Conservation (phyloP, 2,797 vertebrate genomes). For the Poeciliopsis gracilis region DNA sequence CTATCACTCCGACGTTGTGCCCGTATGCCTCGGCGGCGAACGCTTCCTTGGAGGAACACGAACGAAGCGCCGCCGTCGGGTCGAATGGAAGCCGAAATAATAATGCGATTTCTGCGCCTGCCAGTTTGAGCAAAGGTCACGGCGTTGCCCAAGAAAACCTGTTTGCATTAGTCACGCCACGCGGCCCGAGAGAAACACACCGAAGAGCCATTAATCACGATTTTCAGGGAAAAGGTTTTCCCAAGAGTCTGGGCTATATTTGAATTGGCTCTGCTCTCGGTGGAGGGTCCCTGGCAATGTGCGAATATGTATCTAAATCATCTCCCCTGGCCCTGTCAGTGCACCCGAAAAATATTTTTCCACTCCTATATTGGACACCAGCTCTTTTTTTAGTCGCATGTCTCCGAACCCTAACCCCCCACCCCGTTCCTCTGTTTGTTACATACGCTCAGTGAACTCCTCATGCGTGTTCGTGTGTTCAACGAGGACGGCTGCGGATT, state of each 20-base stretch:
- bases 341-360: conserved; percentile 41
- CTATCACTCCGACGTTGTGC: neutral
- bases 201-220: conserved; percentile 64
- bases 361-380: conserved; percentile 42
- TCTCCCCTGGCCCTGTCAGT: conserved; percentile 55
- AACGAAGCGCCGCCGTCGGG: conserved; percentile 14
- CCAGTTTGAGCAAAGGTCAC: conserved; percentile 65
- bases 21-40: neutral
- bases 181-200: conserved; percentile 56
- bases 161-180: conserved; percentile 70
- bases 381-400: too few relatives aligned
- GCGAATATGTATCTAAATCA: conserved; percentile 70
- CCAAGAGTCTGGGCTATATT: conserved; percentile 76
- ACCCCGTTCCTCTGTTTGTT: conserved; percentile 17
- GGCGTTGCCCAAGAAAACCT: conserved; percentile 62
- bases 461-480: neutral
- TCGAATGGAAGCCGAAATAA: conserved; percentile 27
- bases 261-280: conserved; percentile 73
- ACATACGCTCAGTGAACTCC: neutral
- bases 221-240: conserved; percentile 72
- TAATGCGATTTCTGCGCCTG: conserved; percentile 50
- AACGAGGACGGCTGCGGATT: neutral
- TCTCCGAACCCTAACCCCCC: too few relatives aligned
- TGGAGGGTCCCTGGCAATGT: conserved; percentile 64
- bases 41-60: conserved; percentile 6